phyloP scores from a whole-genome alignment of 2,113 vertebrate species.

The Xyrauchen texanus region DNA sequence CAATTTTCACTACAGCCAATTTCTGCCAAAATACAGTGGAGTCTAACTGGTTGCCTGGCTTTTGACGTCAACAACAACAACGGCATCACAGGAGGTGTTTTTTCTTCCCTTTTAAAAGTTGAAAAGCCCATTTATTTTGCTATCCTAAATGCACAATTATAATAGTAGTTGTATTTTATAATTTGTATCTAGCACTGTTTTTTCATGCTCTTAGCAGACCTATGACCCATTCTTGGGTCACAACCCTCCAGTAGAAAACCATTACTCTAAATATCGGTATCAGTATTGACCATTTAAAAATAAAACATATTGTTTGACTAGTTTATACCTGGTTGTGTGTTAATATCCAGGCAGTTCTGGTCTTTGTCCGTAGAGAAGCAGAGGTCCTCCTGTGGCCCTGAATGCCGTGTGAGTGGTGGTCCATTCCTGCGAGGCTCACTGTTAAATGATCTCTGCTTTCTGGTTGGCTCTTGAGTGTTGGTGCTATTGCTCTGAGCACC shows the following conservation, averaged over 20 bases:
- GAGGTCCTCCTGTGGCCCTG: constrained; percentile 76
- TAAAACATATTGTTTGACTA: not conserved
- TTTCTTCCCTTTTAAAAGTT: too few relatives aligned
- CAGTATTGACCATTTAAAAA: not conserved
- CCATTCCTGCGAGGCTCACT: constrained; percentile 70
- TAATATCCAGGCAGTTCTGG: constrained; percentile 71
- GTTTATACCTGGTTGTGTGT: constrained; percentile 37
- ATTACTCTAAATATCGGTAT: not conserved
- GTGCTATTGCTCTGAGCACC: constrained; percentile 6
- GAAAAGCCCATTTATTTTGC: too few relatives aligned
- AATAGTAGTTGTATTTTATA: too few relatives aligned
- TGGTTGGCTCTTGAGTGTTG: constrained; percentile 54
- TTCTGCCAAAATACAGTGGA: too few relatives aligned
- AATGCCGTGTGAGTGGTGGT: constrained; percentile 73
- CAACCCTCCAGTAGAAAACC: not conserved
- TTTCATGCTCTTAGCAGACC: too few relatives aligned
- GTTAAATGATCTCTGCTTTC: constrained; percentile 57
- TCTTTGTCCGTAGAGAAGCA: constrained; percentile 78
- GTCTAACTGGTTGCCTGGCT: too few relatives aligned
- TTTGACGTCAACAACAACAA: too few relatives aligned
- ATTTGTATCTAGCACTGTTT: too few relatives aligned
- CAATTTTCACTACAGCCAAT: too few relatives aligned
- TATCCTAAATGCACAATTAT: too few relatives aligned
- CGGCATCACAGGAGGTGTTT: too few relatives aligned
- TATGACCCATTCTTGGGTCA: too few relatives aligned